Base-by-base conservation (phyloP, 2,113 vertebrate genomes). In the Sturnus vulgaris region DNA sequence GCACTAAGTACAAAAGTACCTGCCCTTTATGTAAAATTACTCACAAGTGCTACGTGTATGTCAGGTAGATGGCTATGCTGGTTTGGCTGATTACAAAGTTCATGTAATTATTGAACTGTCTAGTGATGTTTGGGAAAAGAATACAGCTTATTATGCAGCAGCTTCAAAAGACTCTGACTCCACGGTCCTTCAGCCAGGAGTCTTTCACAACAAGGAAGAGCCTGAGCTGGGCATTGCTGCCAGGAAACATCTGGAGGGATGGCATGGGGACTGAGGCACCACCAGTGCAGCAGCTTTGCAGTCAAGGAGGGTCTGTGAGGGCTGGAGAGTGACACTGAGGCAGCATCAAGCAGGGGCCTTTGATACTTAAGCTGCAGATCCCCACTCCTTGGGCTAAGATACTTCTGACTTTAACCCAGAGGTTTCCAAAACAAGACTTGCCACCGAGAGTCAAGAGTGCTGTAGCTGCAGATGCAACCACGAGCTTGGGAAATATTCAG, bases 51-150 rank as follows among this genome's bases (percentile, higher is more conserved):
- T 93, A 88, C 1, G 13, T 93, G 90, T 55, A 49, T 16, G 10
- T 60, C 88, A 70, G 70, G 71, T 86, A 82, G 81, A 91, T 92
- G 81, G n/a, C 61, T 86, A 1, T 2, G 2, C 44, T 64, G 28
- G 68, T 65, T 88, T 92, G 64, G 56, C 56, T 93, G 82, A 94
- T 93, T 93, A 93, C 52, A 81, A 96, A 96, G 82, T 70, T 86
- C 65, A 75, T 27, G 44, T 88, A 94, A 95, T 96, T 90, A 85
- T 73, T 93, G 69, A 86, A 93, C 64, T 52, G 33, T 72, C 75
- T 40, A 61, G 69, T 57, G 72, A 88, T 86, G 80, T 78, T 84
- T 90, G 44, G 35, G 40, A 40, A 87, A 63, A 93, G 82, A 86
- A 39, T 5, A 81, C 53, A 82, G 73, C 35, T 90, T 77, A 87